Evolutionary conservation across 53 echinoderm and acorn worm genomes (phyloP).

Genomic region (Echinarachnius parma): DNA sequence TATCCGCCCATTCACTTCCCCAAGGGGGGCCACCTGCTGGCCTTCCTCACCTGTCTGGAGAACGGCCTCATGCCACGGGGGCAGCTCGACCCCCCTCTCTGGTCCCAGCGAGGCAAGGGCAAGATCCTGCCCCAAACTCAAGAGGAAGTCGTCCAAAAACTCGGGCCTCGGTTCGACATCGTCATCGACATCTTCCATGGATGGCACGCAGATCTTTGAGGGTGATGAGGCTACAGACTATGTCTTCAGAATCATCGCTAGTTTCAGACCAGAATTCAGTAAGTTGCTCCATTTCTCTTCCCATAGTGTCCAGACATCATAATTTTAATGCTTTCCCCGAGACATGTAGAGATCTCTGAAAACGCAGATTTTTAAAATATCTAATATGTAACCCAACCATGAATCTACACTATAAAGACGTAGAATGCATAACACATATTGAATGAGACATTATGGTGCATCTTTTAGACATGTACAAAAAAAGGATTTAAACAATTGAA

Average conservation of each 20-base stretch:
- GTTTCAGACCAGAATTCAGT: constrained; percentile 93
- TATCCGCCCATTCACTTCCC: constrained; percentile 99
- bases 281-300: too few relatives aligned
- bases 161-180: constrained; percentile 29
- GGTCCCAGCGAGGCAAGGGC: constrained; percentile 96
- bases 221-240: constrained; percentile 98
- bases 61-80: constrained; percentile 93
- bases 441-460: too few relatives aligned
- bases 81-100: constrained; percentile 94
- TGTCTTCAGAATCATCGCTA: constrained; percentile 92
- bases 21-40: constrained; percentile 92
- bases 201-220: constrained; percentile 90
- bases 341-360: too few relatives aligned
- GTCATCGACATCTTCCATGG: constrained; percentile 43
- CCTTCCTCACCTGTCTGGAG: constrained; percentile 97
- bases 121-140: constrained; percentile 91
- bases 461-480: too few relatives aligned
- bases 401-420: too few relatives aligned
- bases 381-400: too few relatives aligned
- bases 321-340: too few relatives aligned
- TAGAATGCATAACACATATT: too few relatives aligned
- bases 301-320: too few relatives aligned
- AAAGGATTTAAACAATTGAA: too few relatives aligned
- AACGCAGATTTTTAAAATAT: too few relatives aligned
- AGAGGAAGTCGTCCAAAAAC: constrained; percentile 75